Evolutionary conservation across 2,113 vertebrate species (phyloP), one percentile per base, ranked within the genome.

Genomic region (Trichomycterus rosablanca): DNA sequence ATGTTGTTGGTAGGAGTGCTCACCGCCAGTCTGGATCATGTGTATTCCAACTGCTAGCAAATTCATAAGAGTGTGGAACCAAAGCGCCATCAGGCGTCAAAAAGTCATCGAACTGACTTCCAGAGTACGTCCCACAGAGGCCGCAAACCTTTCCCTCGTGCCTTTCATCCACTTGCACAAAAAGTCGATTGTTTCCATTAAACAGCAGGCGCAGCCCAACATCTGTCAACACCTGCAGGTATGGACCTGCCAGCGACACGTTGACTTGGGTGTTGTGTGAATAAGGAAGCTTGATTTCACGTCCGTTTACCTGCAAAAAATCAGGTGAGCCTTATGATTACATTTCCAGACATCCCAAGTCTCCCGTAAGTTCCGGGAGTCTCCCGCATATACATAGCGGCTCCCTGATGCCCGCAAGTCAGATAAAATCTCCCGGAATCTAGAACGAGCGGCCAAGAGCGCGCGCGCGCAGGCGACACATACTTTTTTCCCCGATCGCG

Each of bases 71-170:
- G 7, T 56, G 68, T 2, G 65, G 67, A 1, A 74, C 72, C 14
- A 74, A 64, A 57, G 60, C 72, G 4, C 86, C 87, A 9, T 69
- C 81, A 2, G 86, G 81, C 20, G 57, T 79, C 30, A 80, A 2
- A 7, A 89, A 86, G 60, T 90, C 88, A 58, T 89, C 88, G 0
- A 67, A 74, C 50, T 83, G 87, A 46, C 70, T 61, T 34, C 62
- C 74, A 11, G 86, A 88, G 67, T 83, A 89, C 19, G 83, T 88
- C 15, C 88, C 88, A 32, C 88, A 89, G 15, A 90, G 66, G 19
- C 88, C 88, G 5, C 87, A 88, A 39, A 87, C 55, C 35, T 76
- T 70, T 18, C 80, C 86, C 58, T 68, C 73, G 79, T 86, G 81
- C 22, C 72, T 72, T 42, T 90, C 88, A 42, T 88, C 85, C 24